Evolutionary conservation across 2,113 vertebrate genomes (phyloP), one percentile per base, ranked within the genome.

Genomic region (Prionailurus bengalensis): DNA sequence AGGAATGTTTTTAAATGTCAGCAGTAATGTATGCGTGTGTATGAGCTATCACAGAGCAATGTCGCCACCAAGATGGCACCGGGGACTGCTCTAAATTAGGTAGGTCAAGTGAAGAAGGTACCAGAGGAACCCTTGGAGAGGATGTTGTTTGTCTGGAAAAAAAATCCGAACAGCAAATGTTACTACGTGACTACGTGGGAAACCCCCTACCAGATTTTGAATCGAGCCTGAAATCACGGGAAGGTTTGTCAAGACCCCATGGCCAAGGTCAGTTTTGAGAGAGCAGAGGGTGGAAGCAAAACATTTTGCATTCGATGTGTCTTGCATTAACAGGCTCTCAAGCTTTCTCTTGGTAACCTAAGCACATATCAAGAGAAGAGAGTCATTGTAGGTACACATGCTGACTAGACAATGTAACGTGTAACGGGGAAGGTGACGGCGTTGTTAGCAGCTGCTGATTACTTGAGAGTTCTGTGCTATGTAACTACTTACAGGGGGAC

Each of bases 1-100:
- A 98, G 97, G 97, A 97, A 96, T 98, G 98, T 97, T 98, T 98
- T 98, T 95, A 99, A 99, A 99, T 98, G 98, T 99, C 98, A 99
- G 96, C 97, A 98, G 95, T 98, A 98, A 99, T 98, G 98, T 98
- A 97, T 98, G 98, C 97, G 9, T 94, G 97, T 93, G 98, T 98
- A 97, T 98, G 97, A 98, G 98, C 97, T 97, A 94, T 97, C 88
- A 89, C 81, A 90, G 96, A 98, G 94, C 96, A 87, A 63, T 31
- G 58, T 89, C 63, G 6, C 91, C 97, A 96, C 98, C 86, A 90
- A 94, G 96, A 73, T 31, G 55, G 94, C 95, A 13, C 94, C 51
- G 68, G 97, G 98, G 97, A 98, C 94, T 78, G 3, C 94, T 98
- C 93, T 74, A 91, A 98, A 98, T 98, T 96, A 98, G 97, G 82